Conservation (phyloP, 64 coral and sea anemone genomes). For the Stichodactyla mertensii region DNA sequence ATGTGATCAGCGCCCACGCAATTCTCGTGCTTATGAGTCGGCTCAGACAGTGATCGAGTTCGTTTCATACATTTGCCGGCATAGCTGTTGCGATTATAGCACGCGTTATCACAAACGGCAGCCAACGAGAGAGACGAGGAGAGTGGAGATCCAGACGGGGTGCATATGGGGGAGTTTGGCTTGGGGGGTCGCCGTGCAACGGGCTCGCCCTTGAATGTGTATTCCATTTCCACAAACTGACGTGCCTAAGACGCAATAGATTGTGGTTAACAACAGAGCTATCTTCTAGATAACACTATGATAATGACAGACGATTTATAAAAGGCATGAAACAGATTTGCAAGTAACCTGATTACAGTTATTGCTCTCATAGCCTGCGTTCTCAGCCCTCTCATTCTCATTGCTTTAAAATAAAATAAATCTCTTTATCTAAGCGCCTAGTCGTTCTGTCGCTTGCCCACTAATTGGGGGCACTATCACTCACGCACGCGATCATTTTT, state of each 20-base stretch:
- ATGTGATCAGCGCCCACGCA: conserved; percentile 50
- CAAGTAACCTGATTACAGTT: too few relatives aligned
- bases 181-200: conserved; percentile 52
- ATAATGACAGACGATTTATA: too few relatives aligned
- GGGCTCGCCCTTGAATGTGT: conserved; percentile 84
- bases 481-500: too few relatives aligned
- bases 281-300: too few relatives aligned
- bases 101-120: conserved; percentile 79
- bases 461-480: too few relatives aligned
- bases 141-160: conserved; percentile 92
- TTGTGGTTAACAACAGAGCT: not conserved
- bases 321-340: too few relatives aligned
- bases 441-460: too few relatives aligned
- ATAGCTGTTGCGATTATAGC: conserved; percentile 90
- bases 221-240: conserved; percentile 98
- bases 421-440: too few relatives aligned
- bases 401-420: too few relatives aligned
- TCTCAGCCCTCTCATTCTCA: too few relatives aligned
- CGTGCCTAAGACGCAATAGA: conserved; percentile 53
- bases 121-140: conserved; percentile 84
- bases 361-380: too few relatives aligned
- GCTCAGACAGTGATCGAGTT: conserved; percentile 72
- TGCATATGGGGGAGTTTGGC: conserved; percentile 76
- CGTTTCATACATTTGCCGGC: conserved; percentile 77
- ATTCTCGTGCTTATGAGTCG: conserved; percentile 76